Evolutionary conservation across 2,888 invertebrate species (phyloP).

Genomic region (Allygus modestus): DNA sequence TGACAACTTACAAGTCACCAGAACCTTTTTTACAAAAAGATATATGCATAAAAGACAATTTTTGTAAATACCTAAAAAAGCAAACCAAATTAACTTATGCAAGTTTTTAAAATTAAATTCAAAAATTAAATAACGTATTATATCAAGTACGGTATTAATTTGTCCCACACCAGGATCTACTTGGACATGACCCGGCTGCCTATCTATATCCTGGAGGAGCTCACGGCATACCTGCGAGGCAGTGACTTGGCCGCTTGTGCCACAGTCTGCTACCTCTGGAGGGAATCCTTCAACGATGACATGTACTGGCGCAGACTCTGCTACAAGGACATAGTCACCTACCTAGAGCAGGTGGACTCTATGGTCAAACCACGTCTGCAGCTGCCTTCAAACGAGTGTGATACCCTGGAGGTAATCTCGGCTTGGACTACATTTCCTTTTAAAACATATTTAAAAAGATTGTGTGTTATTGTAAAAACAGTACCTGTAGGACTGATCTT

Average conservation of each 20-base stretch:
- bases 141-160: too few relatives aligned
- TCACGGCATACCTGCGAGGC: background rate
- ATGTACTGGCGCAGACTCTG: conserved; percentile 36
- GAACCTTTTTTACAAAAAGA: too few relatives aligned
- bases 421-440: too few relatives aligned
- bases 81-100: too few relatives aligned
- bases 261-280: conserved; percentile 26
- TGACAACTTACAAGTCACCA: too few relatives aligned
- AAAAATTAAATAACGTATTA: too few relatives aligned
- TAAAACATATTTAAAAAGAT: too few relatives aligned
- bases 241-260: conserved; percentile 39
- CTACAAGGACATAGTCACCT: conserved; percentile 8
- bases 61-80: too few relatives aligned
- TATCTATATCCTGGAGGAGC: conserved; percentile 33
- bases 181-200: conserved; percentile 36
- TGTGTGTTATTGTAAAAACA: too few relatives aligned
- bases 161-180: conserved; percentile 4
- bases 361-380: background rate
- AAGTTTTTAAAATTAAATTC: too few relatives aligned
- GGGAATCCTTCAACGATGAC: conserved; percentile 40
- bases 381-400: background rate
- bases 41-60: too few relatives aligned
- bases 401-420: conserved; percentile 7
- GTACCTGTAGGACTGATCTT: too few relatives aligned
- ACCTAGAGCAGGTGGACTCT: background rate